These are phyloP conservation scores for Oostethus manadensis DNA, from an alignment of 2,113 vertebrate species.

Conservation along the genomic window DNA sequence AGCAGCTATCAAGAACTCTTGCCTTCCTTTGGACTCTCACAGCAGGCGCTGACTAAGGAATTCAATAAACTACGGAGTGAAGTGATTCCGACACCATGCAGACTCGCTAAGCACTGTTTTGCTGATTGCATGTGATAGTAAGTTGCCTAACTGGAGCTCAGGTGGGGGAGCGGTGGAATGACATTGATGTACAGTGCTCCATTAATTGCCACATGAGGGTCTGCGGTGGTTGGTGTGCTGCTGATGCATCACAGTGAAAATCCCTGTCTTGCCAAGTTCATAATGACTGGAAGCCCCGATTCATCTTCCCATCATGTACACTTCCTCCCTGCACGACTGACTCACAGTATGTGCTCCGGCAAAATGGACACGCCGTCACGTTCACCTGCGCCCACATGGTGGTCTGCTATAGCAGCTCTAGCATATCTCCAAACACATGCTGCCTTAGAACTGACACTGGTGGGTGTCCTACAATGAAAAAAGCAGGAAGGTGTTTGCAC, in stretches of 20 bases:
- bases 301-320: conserved; percentile 75
- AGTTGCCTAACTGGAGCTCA: conserved; percentile 59
- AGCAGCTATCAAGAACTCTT: conserved; percentile 38
- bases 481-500: no score
- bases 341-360: conserved; percentile 48
- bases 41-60: conserved; percentile 24
- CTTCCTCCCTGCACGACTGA: conserved; percentile 61
- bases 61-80: conserved; percentile 18
- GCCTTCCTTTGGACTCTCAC: conserved; percentile 25
- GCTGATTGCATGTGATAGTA: conserved; percentile 34
- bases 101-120: conserved; percentile 51
- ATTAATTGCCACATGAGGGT: conserved; percentile 78
- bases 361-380: conserved; percentile 24
- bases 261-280: conserved; percentile 69
- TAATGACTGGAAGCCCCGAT: conserved; percentile 74
- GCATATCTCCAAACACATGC: no score
- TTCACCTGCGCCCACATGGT: not conserved
- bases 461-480: no score
- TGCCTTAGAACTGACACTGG: not conserved
- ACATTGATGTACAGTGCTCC: conserved; percentile 75
- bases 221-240: conserved; percentile 65
- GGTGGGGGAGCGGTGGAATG: conserved; percentile 60
- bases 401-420: no score
- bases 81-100: conserved; percentile 36
- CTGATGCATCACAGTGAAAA: conserved; percentile 68